Percentiles rank a stretch among this genome's conserved stretches.
phyloP scores from a whole-genome alignment of 2,797 vertebrate genomes.

The Sandelia bainsii region DNA sequence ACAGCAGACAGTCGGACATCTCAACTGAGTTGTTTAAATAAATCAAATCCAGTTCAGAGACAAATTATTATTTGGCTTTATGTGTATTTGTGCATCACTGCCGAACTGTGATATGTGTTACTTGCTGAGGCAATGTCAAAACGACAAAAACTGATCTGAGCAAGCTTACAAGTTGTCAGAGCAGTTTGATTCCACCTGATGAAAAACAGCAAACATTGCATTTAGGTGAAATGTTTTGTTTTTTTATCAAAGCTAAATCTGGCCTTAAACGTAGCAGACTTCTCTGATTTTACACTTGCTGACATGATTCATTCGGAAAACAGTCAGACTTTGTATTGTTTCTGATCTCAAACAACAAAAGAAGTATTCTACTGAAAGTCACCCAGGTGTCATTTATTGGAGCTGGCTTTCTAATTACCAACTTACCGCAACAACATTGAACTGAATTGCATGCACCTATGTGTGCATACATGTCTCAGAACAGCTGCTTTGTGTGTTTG shows the following conservation, averaged over 20 bases:
- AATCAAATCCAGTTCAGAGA: neutral
- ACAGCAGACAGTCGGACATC: neutral
- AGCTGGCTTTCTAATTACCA: neutral
- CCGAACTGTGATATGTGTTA: too few species aligned
- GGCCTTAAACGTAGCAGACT: neutral
- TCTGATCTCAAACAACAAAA: neutral
- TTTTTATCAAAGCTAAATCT: neutral
- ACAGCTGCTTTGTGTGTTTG: conserved; percentile 18
- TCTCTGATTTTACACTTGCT: neutral
- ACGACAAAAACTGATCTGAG: neutral
- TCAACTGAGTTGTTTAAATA: neutral
- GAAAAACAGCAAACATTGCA: too few species aligned
- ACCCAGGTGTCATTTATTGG: conserved; percentile 14
- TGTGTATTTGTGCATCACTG: neutral
- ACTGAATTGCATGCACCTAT: too few species aligned
- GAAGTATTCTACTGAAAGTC: neutral
- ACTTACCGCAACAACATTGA: neutral
- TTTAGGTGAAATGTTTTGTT: neutral
- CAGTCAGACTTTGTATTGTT: neutral
- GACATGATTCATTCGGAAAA: neutral
- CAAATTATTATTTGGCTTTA: neutral
- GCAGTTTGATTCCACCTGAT: too few species aligned
- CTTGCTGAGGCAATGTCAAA: neutral
- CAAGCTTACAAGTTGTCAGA: neutral
- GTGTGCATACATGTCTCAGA: conserved; percentile 8